phyloP scores from a whole-genome alignment of 2,113 vertebrate species.

The Crotalus tigris region DNA sequence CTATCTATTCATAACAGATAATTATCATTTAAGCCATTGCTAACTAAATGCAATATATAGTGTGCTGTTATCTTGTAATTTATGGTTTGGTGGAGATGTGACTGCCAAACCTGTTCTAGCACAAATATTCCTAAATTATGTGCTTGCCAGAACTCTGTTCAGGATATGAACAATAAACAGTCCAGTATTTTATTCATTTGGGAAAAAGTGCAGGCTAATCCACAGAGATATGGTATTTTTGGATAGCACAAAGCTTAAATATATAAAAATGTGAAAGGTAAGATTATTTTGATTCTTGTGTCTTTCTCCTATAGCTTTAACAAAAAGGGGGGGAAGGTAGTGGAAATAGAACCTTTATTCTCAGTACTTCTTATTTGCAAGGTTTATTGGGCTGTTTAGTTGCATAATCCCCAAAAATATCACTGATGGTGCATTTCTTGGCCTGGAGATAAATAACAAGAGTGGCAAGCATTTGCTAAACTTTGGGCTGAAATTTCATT shows the following conservation, averaged over 20 bases:
- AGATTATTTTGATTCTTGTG: background rate
- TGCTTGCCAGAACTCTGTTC: background rate
- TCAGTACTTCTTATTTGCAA: background rate
- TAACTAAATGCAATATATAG: background rate
- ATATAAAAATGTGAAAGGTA: background rate
- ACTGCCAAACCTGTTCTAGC: background rate
- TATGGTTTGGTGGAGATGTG: background rate
- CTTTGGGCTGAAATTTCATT: slow-evolving; percentile 43
- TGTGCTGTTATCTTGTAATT: background rate
- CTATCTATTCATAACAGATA: background rate
- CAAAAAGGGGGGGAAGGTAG: too few relatives aligned
- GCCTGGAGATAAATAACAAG: slow-evolving; percentile 36
- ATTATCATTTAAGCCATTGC: background rate
- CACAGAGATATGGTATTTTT: background rate
- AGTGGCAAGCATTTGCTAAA: slow-evolving; percentile 44
- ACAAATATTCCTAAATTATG: background rate
- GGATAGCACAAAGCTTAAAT: background rate
- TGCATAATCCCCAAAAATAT: background rate
- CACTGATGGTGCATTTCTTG: background rate
- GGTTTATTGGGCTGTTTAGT: background rate
- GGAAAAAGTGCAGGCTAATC: background rate
- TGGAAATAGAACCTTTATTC: background rate
- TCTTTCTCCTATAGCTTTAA: background rate
- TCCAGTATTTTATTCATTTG: background rate
- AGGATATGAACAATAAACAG: background rate